Conservation (phyloP, 2,797 vertebrate species). For the Pangasius mekongensis region DNA sequence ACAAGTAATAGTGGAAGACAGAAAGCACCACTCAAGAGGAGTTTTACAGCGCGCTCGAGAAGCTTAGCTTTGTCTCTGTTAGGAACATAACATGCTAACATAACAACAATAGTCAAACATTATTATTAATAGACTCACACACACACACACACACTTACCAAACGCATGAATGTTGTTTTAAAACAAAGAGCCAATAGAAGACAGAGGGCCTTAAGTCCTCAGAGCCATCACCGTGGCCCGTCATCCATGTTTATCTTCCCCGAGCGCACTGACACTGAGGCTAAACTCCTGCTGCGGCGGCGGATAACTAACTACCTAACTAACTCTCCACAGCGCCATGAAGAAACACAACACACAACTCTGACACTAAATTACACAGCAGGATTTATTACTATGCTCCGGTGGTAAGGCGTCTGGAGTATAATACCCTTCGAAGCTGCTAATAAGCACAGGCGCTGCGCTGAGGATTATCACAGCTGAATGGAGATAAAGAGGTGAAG, state of each 20-base stretch:
- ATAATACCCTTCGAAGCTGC: not conserved
- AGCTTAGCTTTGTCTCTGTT: not conserved
- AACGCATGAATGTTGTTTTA: slow-evolving; percentile 36
- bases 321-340: slow-evolving; percentile 27
- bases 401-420: not conserved
- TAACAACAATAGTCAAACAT: not conserved
- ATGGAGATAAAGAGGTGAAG: slow-evolving; percentile 25
- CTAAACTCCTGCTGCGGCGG: not conserved
- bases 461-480: slow-evolving; percentile 34
- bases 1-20: not conserved
- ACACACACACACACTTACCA: slow-evolving; percentile 40
- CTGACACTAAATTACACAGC: not conserved
- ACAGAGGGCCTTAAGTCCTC: slow-evolving; percentile 68
- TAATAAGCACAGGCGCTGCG: not conserved
- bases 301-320: not conserved
- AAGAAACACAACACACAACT: not conserved
- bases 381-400: not conserved
- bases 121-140: not conserved
- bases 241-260: slow-evolving; percentile 73
- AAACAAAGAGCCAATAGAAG: slow-evolving; percentile 28
- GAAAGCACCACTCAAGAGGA: not conserved
- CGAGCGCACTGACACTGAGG: not conserved
- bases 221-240: slow-evolving; percentile 55
- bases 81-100: not conserved
- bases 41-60: too few relatives aligned